phyloP scores from a whole-genome alignment of 2,888 invertebrate species.

The Drosophila rellima region DNA sequence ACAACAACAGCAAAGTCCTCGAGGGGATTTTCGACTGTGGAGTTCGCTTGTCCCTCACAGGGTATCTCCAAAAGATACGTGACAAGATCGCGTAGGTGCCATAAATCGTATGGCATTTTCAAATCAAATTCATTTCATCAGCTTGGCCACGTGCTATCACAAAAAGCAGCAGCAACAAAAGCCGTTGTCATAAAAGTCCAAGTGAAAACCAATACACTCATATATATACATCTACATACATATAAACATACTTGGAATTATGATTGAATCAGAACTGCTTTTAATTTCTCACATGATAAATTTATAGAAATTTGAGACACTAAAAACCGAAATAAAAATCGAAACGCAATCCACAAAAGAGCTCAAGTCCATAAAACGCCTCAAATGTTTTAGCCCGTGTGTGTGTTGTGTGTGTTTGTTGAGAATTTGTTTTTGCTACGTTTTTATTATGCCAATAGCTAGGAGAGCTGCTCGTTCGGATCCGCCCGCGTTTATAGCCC shows the following conservation, averaged over 20 bases:
- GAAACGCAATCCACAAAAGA: conserved; percentile 65
- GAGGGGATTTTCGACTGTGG: background rate
- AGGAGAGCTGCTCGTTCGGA: conserved; percentile 55
- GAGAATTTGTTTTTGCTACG: conserved; percentile 65
- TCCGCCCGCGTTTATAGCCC: conserved; percentile 71
- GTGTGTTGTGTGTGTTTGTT: conserved; percentile 24
- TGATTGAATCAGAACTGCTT: conserved; percentile 78
- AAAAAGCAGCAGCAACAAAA: conserved; percentile 19
- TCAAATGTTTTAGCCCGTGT: conserved; percentile 20
- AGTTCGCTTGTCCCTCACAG: conserved; percentile 24
- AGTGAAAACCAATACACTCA: conserved; percentile 12
- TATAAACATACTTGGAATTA: conserved; percentile 56
- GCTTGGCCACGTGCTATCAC: conserved; percentile 71
- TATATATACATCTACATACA: conserved; percentile 3
- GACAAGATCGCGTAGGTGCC: conserved; percentile 46
- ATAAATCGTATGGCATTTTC: conserved; percentile 76
- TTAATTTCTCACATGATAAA: conserved; percentile 77
- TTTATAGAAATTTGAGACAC: conserved; percentile 74
- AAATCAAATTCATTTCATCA: conserved; percentile 76
- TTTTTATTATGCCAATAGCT: conserved; percentile 78
- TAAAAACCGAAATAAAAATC: conserved; percentile 57
- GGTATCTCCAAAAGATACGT: conserved; percentile 21
- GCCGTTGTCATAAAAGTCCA: conserved; percentile 38
- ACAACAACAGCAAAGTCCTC: conserved; percentile 2
- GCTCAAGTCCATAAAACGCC: conserved; percentile 59